Evolutionary conservation across 2,888 invertebrate genomes (phyloP), one percentile per base, ranked within the genome.

Genomic region (Harpalus rufipes): DNA sequence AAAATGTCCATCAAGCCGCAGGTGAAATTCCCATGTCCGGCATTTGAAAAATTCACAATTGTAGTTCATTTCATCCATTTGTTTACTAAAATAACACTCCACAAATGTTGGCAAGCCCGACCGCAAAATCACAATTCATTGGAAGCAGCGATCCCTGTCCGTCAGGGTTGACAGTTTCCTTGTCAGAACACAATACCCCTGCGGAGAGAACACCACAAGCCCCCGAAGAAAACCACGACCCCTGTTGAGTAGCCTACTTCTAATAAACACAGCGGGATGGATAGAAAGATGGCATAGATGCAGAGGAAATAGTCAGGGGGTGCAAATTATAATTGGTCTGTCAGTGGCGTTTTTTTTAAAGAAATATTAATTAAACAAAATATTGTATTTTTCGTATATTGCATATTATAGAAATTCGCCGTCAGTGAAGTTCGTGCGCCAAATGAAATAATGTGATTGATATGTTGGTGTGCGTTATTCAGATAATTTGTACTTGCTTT

Each of bases 51-150:
- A 58, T 78, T 58, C 78, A 44, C 78, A 21, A 78, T 78, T 78
- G 56, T 58, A 58, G 10, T 74, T 74, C 72, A 74, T 72, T 72
- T 72, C 68, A 72, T 72, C 41, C 68, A 72, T 74, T 74, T 78
- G 58, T 78, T 78, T 78, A 78, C 78, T 78, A 58, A 78, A 78
- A 78, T 78, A 78, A 78, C 78, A 78, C 58, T 78, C 14, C 25
- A 78, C 56, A 74, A 74, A 74, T 74, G 74, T 18, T 74, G 25
- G 16, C 41, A 51, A 14, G 18, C 1, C 14, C 32, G 25, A 74
- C 56, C 39, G 58, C 78, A 58, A 78, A 78, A 78, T 58, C 78
- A 78, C 78, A 78, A 78, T 78, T 78, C 78, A 78, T 58, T 32
- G 8, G 39, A 21, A 41, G 16, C n/a, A 32, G 14, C 14, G 8